phyloP scores from a whole-genome alignment of 2,113 vertebrate genomes.

The Pyxicephalus adspersus region DNA sequence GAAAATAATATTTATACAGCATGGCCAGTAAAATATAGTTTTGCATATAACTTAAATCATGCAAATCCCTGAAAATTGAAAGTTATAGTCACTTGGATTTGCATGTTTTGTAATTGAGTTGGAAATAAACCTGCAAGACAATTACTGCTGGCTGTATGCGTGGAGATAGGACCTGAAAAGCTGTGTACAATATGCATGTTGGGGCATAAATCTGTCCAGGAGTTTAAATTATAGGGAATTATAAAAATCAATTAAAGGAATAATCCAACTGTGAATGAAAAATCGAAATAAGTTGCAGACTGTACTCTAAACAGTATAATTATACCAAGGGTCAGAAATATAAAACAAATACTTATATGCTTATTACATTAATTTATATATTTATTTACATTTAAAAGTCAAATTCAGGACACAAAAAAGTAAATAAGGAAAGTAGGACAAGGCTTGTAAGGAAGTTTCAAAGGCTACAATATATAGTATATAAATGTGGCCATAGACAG shows the following conservation, averaged over 20 bases:
- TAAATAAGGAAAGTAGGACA: neutral
- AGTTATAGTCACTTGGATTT: constrained; percentile 12
- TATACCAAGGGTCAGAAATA: constrained; percentile 14
- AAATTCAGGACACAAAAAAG: neutral
- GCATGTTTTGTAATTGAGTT: constrained; percentile 32
- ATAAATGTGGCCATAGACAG: no score
- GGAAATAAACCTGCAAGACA: constrained; percentile 22
- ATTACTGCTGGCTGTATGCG: constrained; percentile 3
- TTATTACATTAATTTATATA: constrained; percentile 10
- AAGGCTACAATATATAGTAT: no score
- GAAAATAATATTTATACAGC: neutral
- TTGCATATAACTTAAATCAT: constrained; percentile 20
- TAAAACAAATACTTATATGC: constrained; percentile 18
- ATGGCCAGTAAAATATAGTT: neutral
- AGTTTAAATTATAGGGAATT: constrained; percentile 48
- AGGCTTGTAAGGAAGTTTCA: neutral
- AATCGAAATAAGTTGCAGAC: constrained; percentile 25
- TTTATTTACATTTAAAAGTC: neutral
- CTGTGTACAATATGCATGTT: constrained; percentile 29
- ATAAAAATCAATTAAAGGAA: constrained; percentile 50
- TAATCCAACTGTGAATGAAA: constrained; percentile 48
- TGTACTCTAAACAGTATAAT: constrained; percentile 14
- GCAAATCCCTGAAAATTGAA: constrained; percentile 37
- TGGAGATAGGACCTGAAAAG: constrained; percentile 27
- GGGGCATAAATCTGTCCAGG: constrained; percentile 35